Conservation (phyloP, 2,113 vertebrate species). For the Antigone vipio region DNA sequence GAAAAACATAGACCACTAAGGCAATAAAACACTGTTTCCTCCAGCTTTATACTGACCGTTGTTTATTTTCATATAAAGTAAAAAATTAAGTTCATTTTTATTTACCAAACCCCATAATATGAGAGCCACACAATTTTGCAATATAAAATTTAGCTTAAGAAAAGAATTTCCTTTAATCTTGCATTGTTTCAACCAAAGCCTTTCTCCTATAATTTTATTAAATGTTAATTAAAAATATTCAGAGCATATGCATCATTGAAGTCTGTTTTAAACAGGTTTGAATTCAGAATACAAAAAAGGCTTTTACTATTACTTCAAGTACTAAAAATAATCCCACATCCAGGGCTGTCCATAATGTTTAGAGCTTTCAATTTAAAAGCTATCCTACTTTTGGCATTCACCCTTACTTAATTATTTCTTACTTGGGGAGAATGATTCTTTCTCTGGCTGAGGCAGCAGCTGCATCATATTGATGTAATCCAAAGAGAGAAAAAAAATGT, state of each 20-base stretch:
- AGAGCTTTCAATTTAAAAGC: not conserved
- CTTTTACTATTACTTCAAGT: not conserved
- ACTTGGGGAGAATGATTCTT: not conserved
- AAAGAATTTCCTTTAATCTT: not conserved
- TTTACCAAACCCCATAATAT: not conserved
- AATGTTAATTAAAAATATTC: not conserved
- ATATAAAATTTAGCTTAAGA: not conserved
- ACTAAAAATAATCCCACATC: not conserved
- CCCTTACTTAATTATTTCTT: conserved; percentile 30
- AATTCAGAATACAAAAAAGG: not conserved
- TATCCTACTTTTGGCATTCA: not conserved
- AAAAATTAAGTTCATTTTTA: not conserved
- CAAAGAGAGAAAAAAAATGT: not conserved
- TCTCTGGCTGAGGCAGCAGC: conserved; percentile 1
- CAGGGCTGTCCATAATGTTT: not conserved
- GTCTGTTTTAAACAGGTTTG: not conserved
- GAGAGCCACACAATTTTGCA: not conserved
- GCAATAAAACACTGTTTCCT: not conserved
- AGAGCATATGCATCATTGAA: not conserved
- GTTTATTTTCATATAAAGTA: not conserved
- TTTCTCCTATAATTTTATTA: not conserved
- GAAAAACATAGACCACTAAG: not conserved
- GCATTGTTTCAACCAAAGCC: not conserved
- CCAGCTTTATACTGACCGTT: not conserved
- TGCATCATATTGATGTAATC: not conserved